These are phyloP conservation scores for Ellobius talpinus DNA, from an alignment of 2,113 vertebrate genomes.

Conservation along the genomic window DNA sequence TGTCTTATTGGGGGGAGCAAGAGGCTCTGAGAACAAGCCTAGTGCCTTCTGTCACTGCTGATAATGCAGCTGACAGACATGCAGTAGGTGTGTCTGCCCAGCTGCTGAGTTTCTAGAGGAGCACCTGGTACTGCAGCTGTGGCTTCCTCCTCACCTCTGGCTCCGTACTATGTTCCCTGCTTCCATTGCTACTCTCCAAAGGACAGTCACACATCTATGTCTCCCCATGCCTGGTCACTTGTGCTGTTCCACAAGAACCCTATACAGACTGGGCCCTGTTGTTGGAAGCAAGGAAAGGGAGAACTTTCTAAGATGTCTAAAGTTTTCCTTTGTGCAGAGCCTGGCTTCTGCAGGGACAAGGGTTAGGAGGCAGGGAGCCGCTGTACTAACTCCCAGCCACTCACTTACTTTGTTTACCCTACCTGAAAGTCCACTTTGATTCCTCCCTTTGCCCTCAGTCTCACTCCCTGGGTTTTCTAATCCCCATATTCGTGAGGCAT, in stretches of 20 bases:
- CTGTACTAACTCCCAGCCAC: neutral
- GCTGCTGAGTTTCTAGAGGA: conserved; percentile 58
- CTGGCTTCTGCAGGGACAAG: neutral
- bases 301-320: neutral
- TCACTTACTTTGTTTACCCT: neutral
- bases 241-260: neutral
- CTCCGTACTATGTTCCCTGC: neutral
- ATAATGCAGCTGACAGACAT: conserved; percentile 56
- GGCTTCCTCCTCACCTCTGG: neutral
- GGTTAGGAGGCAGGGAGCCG: neutral
- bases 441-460: fast-evolving
- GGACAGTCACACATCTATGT: neutral
- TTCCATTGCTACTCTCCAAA: neutral
- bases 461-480: neutral
- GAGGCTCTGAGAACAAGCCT: conserved; percentile 56
- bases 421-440: neutral
- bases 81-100: neutral
- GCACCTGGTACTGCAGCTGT: conserved; percentile 74
- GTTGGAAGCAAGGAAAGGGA: neutral
- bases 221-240: neutral
- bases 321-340: neutral
- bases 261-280: neutral
- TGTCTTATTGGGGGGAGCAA: conserved; percentile 64
- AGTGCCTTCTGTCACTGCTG: conserved; percentile 73
- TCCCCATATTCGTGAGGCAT: too few species aligned